Percentiles rank a stretch among this genome's conserved stretches.
These are phyloP conservation scores for Harpalus rufipes DNA, from an alignment of 2,888 invertebrate species.

Conservation along the genomic window DNA sequence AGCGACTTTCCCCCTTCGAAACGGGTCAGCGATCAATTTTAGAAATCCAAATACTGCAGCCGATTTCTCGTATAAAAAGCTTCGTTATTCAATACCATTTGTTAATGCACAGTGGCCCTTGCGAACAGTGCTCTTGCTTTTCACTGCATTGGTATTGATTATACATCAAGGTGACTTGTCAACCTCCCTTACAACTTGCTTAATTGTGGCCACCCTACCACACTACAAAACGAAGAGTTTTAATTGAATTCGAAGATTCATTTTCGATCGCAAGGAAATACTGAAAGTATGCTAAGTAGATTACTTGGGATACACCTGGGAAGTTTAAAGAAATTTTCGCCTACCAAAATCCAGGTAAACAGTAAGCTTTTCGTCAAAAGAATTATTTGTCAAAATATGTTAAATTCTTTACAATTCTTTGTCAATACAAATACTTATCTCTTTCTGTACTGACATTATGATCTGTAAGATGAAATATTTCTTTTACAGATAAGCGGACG, in stretches of 20 bases:
- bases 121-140: neutral
- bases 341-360: neutral
- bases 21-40: constrained; percentile 56
- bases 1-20: constrained; percentile 20
- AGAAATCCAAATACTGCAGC: constrained; percentile 58
- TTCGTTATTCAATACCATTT: constrained; percentile 58
- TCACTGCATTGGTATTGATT: neutral
- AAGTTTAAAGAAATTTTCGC: neutral
- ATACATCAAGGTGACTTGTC: neutral
- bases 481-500: neutral
- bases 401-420: constrained; percentile 4
- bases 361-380: neutral
- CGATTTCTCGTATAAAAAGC: constrained; percentile 48
- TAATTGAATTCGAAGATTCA: constrained; percentile 42
- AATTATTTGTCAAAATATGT: neutral
- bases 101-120: constrained; percentile 42
- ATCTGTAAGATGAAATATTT: neutral
- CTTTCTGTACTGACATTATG: neutral
- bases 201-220: constrained; percentile 18
- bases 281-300: constrained; percentile 4
- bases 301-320: neutral
- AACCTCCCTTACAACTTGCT: constrained; percentile 25
- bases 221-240: constrained; percentile 12
- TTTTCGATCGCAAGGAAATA: constrained; percentile 4
- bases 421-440: constrained; percentile 6